These are phyloP conservation scores for Urocitellus parryii DNA, from an alignment of 2,113 vertebrate genomes.

Conservation along the genomic window DNA sequence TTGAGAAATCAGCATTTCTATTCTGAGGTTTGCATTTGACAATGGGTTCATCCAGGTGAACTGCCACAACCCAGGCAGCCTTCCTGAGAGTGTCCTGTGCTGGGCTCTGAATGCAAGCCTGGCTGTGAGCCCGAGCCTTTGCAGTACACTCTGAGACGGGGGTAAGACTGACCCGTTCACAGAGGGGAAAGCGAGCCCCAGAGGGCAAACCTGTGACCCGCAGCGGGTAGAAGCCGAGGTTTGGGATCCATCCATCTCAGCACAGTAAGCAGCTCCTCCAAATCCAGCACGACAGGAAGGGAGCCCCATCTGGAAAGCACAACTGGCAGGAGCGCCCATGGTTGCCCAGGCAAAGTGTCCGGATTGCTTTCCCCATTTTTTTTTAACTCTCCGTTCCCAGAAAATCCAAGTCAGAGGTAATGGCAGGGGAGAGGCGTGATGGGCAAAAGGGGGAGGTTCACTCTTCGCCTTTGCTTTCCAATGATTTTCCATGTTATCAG, in stretches of 20 bases:
- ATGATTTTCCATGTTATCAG: too few relatives aligned
- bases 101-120: not conserved
- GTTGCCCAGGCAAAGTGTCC: not conserved
- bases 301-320: too few relatives aligned
- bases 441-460: not conserved
- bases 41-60: too few relatives aligned
- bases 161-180: not conserved
- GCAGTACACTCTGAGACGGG: not conserved
- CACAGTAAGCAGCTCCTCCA: not conserved
- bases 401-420: not conserved
- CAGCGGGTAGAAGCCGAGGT: not conserved
- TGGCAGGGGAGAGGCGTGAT: accelerated
- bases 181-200: not conserved
- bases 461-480: not conserved
- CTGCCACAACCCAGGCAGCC: too few relatives aligned
- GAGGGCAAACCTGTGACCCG: not conserved
- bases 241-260: not conserved
- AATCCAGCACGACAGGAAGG: not conserved
- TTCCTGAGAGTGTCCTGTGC: not conserved
- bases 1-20: not conserved
- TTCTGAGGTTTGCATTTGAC: too few relatives aligned
- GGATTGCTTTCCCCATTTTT: not conserved
- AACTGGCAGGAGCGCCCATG: not conserved
- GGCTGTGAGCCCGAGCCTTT: not conserved
- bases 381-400: not conserved